Conservation (phyloP, 2,113 vertebrate genomes). For the Poecile atricapillus region DNA sequence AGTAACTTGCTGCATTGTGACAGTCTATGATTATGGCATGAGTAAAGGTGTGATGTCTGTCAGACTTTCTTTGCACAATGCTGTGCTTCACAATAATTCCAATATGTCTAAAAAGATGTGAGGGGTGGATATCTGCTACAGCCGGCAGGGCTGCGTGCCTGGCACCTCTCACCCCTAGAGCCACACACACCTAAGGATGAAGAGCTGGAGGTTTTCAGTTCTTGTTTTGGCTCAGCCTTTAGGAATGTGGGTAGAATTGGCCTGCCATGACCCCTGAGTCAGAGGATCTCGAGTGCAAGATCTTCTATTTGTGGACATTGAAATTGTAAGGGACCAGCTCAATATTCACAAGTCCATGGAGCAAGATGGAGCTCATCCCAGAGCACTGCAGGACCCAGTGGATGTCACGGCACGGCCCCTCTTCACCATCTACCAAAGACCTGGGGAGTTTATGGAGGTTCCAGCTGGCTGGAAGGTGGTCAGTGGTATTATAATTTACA, state of each 20-base stretch:
- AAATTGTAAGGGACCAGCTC: neutral
- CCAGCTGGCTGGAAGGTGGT: neutral
- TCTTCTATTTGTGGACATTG: neutral
- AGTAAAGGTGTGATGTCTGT: neutral
- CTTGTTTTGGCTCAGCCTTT: neutral
- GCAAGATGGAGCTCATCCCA: neutral
- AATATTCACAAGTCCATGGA: neutral
- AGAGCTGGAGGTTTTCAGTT: neutral
- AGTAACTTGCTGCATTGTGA: neutral
- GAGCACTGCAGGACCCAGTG: neutral
- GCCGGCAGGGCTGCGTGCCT: neutral
- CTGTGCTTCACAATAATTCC: neutral
- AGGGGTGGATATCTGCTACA: neutral
- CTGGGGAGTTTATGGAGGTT: neutral
- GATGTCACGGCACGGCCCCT: neutral
- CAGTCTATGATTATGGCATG: neutral
- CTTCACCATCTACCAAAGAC: neutral
- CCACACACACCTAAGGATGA: neutral
- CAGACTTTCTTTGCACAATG: neutral
- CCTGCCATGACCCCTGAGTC: neutral
- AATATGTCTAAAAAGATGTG: neutral
- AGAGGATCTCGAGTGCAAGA: neutral
- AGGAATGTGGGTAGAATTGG: neutral
- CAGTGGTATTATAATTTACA: neutral
- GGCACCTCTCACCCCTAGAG: neutral